Evolutionary conservation across 2,797 vertebrate genomes (phyloP).

Genomic region (Gobionotothen gibberifrons): DNA sequence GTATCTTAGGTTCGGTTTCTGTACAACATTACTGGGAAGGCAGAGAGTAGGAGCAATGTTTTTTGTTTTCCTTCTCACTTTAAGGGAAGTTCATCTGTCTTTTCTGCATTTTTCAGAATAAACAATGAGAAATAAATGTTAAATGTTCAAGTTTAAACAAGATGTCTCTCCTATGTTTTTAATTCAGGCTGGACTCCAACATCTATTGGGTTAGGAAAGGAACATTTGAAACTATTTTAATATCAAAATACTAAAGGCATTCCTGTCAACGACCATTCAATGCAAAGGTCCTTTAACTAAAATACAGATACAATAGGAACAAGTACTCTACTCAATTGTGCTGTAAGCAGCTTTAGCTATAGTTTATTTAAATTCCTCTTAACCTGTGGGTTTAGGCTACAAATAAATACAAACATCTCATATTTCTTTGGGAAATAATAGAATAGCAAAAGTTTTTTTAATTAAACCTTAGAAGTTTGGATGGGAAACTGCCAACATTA

Average conservation of each 20-base stretch:
- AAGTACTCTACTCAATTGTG: background rate
- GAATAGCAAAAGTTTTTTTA: no score
- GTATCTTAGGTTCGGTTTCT: conserved; percentile 54
- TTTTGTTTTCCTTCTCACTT: conserved; percentile 34
- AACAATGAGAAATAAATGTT: conserved; percentile 73
- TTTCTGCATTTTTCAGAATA: conserved; percentile 69
- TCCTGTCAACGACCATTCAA: background rate
- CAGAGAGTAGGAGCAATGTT: conserved; percentile 35
- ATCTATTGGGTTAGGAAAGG: background rate
- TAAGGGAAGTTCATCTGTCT: conserved; percentile 59
- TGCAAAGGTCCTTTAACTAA: background rate
- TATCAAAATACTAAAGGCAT: background rate
- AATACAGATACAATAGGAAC: background rate
- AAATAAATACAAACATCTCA: no score
- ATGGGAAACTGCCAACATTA: background rate
- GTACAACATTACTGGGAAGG: conserved; percentile 40
- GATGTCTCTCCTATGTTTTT: conserved; percentile 44
- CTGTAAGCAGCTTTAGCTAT: background rate
- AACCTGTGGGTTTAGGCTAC: background rate
- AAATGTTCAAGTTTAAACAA: conserved; percentile 60
- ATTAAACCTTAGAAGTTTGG: background rate
- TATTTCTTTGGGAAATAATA: no score
- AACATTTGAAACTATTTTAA: background rate
- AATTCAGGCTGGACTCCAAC: background rate
- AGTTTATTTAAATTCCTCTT: background rate